Evolutionary conservation across 2,113 vertebrate species (phyloP), one percentile per base, ranked within the genome.

Genomic region (Muntiacus muntjak): DNA sequence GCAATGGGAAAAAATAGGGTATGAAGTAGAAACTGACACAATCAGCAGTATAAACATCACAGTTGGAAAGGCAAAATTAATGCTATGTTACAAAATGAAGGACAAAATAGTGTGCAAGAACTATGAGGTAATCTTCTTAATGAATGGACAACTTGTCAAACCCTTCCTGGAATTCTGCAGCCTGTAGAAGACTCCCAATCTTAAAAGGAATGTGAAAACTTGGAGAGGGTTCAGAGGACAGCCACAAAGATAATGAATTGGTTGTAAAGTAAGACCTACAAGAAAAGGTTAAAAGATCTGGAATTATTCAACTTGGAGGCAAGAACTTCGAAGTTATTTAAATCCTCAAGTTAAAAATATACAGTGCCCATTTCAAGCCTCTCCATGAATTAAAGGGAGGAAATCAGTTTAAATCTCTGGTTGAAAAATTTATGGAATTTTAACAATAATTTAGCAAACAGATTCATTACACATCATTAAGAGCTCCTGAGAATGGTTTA

Each of bases 251-350:
- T 98, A 98, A 98, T 96, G 97, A 95, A 98, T 98, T 93, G 96
- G 95, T 97, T 98, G 97, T 98, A 98, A 98, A 97, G 94, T 92
- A 95, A 98, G 97, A 97, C 97, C 97, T 98, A 98, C 97, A 98
- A 97, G 98, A 83, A 96, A 97, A 98, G 97, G 98, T 98, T 96
- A 98, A 98, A 96, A 97, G 98, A 98, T 95, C 97, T 94, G 87
- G 97, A 97, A 97, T 98, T 94, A 98, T 97, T 98, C 97, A 98
- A 97, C 67, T 91, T 33, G 71, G 91, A 98, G 89, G 96, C 97
- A 91, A 82, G 85, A 90, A 93, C 67, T 95, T 86, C 85, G 91
- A 96, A 78, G 94, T 94, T 94, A 96, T 97, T 97, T 98, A 97
- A 97, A 94, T 93, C 86, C 62, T 84, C 95, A 87, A 91, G 94